Percentiles rank a stretch among this genome's conserved stretches.
These are phyloP conservation scores for Julus scandinavius DNA, from an alignment of 2,888 invertebrate genomes.

Conservation along the genomic window DNA sequence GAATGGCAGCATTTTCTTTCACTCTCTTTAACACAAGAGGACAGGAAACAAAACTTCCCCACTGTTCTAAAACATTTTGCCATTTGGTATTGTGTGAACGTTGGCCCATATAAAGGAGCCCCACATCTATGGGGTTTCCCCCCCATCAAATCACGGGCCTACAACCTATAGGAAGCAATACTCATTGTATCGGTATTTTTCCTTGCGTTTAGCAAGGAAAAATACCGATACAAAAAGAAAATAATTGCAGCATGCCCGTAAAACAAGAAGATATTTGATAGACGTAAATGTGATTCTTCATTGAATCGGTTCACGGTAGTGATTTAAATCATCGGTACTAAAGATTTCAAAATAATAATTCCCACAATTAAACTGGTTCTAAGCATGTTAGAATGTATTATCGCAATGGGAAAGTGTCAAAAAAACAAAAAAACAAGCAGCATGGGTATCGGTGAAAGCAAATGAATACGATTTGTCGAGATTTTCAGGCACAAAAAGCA, in stretches of 20 bases:
- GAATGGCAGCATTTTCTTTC: neutral
- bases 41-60: neutral
- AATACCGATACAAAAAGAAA: neutral
- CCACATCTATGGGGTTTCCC: neutral
- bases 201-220: too few species aligned
- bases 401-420: slow-evolving; percentile 1
- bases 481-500: slow-evolving; percentile 34
- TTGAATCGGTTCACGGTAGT: too few species aligned
- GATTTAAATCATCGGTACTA: too few species aligned
- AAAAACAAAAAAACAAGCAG: neutral
- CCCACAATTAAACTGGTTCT: neutral
- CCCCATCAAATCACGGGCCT: neutral
- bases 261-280: too few species aligned
- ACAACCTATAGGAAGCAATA: neutral
- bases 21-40: neutral
- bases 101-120: neutral
- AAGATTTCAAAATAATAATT: neutral
- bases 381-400: neutral
- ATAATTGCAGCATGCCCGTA: neutral
- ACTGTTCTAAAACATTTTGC: neutral
- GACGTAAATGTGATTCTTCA: too few species aligned
- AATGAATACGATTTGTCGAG: slow-evolving; percentile 22
- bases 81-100: neutral
- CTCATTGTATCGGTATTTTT: neutral
- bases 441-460: neutral